A percentile compares a stretch with the other conserved stretches of the same genome.
Conservation (phyloP, 2,113 vertebrate species). For the Tonatia bakeri region DNA sequence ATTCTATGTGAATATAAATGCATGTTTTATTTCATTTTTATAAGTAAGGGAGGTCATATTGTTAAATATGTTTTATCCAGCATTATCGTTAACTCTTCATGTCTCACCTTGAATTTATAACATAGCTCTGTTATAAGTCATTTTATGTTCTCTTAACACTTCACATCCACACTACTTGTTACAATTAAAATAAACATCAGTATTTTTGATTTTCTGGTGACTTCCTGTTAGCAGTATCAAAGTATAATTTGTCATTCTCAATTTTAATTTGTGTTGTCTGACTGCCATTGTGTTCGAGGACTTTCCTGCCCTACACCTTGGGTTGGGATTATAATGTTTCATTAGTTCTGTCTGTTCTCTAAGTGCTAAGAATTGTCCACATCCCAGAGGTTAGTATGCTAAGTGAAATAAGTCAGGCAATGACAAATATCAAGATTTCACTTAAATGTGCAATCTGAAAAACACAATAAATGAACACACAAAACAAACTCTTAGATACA, state of each 20-base stretch:
- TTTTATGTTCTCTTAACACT: not conserved
- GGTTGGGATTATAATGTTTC: not conserved
- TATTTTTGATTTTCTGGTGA: not conserved
- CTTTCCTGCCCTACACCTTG: not conserved
- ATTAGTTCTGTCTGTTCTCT: not conserved
- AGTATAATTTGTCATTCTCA: not conserved
- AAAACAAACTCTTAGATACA: not conserved
- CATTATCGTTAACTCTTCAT: not conserved
- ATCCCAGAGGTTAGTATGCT: not conserved
- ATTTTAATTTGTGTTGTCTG: not conserved
- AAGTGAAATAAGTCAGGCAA: not conserved
- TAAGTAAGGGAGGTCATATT: not conserved
- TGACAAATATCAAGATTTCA: not conserved
- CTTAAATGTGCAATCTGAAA: not conserved
- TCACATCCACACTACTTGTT: not conserved
- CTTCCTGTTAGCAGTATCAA: not conserved
- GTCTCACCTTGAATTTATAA: not conserved
- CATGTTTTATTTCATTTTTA: conserved; percentile 9
- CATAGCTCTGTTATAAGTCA: not conserved
- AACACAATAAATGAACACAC: not conserved
- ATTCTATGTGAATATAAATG: not conserved
- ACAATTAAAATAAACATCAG: not conserved
- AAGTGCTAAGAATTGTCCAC: not conserved
- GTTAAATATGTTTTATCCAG: not conserved
- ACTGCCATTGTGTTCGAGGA: not conserved